Conservation (phyloP, 2,888 invertebrate genomes). For the Athalia circularis region DNA sequence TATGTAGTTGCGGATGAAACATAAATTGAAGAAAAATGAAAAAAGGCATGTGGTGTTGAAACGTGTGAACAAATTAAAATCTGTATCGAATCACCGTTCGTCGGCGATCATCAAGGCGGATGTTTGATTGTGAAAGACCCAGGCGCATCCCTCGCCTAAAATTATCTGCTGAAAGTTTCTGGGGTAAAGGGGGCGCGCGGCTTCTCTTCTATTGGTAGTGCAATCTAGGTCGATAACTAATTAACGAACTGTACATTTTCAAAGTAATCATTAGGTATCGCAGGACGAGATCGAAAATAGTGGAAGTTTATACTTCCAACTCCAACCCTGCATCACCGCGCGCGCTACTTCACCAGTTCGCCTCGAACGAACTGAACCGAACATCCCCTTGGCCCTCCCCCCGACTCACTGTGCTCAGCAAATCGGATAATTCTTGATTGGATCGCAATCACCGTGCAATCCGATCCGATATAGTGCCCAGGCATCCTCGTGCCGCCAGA, state of each 20-base stretch:
- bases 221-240: constrained; percentile 42
- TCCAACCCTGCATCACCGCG: background rate
- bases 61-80: too few relatives aligned
- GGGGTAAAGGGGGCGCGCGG: background rate
- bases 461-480: constrained; percentile 33
- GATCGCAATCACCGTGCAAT: constrained; percentile 43
- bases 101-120: too few relatives aligned
- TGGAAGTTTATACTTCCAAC: constrained; percentile 31
- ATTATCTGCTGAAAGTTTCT: too few relatives aligned
- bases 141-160: background rate
- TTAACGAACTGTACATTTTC: constrained; percentile 38
- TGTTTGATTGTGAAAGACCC: too few relatives aligned
- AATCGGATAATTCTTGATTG: constrained; percentile 47
- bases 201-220: constrained; percentile 13
- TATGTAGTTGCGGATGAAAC: too few relatives aligned
- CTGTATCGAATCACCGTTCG: too few relatives aligned
- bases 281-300: constrained; percentile 36
- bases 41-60: too few relatives aligned
- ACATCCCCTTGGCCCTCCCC: background rate
- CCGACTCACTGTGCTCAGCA: constrained; percentile 16
- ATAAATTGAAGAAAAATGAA: too few relatives aligned
- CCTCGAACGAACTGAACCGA: too few relatives aligned
- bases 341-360: background rate
- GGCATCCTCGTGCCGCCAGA: background rate
- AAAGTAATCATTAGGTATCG: constrained; percentile 20